Conservation (phyloP, 2,888 invertebrate genomes). For the Aleiodes leptofemur region DNA sequence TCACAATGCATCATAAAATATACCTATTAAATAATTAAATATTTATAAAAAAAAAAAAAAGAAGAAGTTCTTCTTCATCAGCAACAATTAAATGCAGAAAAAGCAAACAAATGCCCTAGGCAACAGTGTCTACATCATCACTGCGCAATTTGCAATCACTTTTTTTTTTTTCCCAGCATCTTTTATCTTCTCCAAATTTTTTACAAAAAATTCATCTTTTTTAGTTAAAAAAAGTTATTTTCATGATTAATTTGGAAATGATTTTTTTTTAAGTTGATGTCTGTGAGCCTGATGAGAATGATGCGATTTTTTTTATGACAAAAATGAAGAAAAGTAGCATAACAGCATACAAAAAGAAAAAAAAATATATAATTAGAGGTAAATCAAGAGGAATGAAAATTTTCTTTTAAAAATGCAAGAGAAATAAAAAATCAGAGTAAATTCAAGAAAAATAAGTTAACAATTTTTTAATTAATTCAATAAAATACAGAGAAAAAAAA, state of each 20-base stretch:
- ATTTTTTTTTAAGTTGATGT: slow-evolving; percentile 12
- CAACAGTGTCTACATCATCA: slow-evolving; percentile 22
- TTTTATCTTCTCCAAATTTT: slow-evolving; percentile 8
- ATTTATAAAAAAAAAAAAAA: background rate
- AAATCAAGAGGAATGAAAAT: background rate
- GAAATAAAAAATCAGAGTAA: slow-evolving; percentile 5
- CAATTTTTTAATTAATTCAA: slow-evolving; percentile 42
- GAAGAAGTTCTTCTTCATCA: background rate
- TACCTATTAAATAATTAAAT: slow-evolving; percentile 11
- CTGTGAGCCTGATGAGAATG: slow-evolving; percentile 30
- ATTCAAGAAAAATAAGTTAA: slow-evolving; percentile 4
- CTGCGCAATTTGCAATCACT: slow-evolving; percentile 12
- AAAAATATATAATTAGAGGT: background rate
- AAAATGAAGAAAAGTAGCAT: slow-evolving; percentile 24
- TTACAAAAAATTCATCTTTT: slow-evolving; percentile 1
- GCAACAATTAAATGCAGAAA: slow-evolving; percentile 25
- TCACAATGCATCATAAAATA: slow-evolving; percentile 18
- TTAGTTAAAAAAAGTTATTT: background rate
- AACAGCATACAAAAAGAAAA: slow-evolving; percentile 23
- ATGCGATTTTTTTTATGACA: slow-evolving; percentile 16
- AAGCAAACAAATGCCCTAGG: slow-evolving; percentile 34
- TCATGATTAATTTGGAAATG: background rate
- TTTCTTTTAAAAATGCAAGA: slow-evolving; percentile 15
- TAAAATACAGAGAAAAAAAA: slow-evolving; percentile 19
- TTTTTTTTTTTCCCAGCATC: slow-evolving; percentile 3